Base-by-base conservation (phyloP, 2,797 vertebrate genomes). In the Smutsia temminckii region DNA sequence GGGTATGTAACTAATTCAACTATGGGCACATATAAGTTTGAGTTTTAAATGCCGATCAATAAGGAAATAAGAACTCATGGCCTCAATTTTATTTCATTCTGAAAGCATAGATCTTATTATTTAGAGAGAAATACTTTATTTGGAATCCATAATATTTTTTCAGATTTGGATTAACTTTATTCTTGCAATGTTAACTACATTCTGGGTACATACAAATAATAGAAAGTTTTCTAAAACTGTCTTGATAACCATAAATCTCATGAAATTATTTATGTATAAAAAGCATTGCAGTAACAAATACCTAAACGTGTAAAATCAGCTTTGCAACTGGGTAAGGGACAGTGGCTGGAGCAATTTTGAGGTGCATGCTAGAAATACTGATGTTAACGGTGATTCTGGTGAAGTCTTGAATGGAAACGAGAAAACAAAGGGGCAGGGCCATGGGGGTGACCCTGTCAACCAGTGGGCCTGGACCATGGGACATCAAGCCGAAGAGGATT, bases 11-110 rank as follows among this genome's bases (percentile, higher is more conserved):
- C 34, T 57, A n/a, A 53, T 84, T 89, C 64, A 91, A 95, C 29
- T 74, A 59, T 66, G 7, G 27, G 5, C 63, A 55, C 32, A 81
- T 51, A 66, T 84, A 77, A 40, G 80, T 57, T 91, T 95, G 25
- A 95, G 91, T 95, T 93, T 97, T 71, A 92, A 96, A 85, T 85
- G 20, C 8, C 46, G 55, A 37, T 23, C 7, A 12, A 23, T 80
- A 83, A 79, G 46, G 3, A 93, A 96, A 91, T 88, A 32, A 91
- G 29, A 74, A 59, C 75, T 59, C 79, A 51, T 87, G 21, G 17
- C 6, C 59, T 66, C 16, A 83, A 81, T 53, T 95, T 80, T 49
- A n/a, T 32, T 78, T 80, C 42, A 51, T 64, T 87, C 71, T 68
- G 51, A 79, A 95, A 5, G 14, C 57, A 89, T 5, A 61, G 6